Conservation (phyloP, 30 jellyfish, hydroid and myxozoan species). For the Phacellophora camtschatica region DNA sequence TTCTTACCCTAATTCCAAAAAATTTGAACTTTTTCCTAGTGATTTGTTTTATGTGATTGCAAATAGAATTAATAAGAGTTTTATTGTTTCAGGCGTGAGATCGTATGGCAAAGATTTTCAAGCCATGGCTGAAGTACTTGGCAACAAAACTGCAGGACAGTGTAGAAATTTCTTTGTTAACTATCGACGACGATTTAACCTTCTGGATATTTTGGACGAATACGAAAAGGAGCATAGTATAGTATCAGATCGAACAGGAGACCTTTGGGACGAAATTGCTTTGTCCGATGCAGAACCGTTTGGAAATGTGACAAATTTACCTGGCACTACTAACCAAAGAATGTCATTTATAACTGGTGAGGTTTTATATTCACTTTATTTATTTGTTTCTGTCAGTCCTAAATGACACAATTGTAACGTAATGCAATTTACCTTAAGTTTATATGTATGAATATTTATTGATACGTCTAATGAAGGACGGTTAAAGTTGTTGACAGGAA, state of each 20-base stretch:
- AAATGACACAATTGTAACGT: too few relatives aligned
- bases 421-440: too few relatives aligned
- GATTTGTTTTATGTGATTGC: too few relatives aligned
- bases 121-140: slow-evolving; percentile 99
- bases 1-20: too few relatives aligned
- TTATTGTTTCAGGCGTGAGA: slow-evolving; percentile 82
- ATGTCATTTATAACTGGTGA: slow-evolving; percentile 53
- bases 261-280: slow-evolving; percentile 84
- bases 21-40: too few relatives aligned
- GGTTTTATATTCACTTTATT: background rate
- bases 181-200: slow-evolving; percentile 97
- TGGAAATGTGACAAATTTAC: slow-evolving; percentile 3
- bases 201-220: slow-evolving; percentile 84
- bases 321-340: slow-evolving; percentile 27
- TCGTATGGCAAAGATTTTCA: slow-evolving; percentile 94
- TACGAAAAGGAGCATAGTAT: slow-evolving; percentile 94
- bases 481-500: too few relatives aligned
- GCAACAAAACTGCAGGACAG: slow-evolving; percentile 87
- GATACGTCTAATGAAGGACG: too few relatives aligned
- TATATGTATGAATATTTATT: too few relatives aligned
- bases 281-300: slow-evolving; percentile 67
- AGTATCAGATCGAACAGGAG: slow-evolving; percentile 79
- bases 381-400: too few relatives aligned
- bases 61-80: too few relatives aligned
- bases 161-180: slow-evolving; percentile 93